Conservation (phyloP, 1,140 invertebrate species). For the Solenopsis invicta region DNA sequence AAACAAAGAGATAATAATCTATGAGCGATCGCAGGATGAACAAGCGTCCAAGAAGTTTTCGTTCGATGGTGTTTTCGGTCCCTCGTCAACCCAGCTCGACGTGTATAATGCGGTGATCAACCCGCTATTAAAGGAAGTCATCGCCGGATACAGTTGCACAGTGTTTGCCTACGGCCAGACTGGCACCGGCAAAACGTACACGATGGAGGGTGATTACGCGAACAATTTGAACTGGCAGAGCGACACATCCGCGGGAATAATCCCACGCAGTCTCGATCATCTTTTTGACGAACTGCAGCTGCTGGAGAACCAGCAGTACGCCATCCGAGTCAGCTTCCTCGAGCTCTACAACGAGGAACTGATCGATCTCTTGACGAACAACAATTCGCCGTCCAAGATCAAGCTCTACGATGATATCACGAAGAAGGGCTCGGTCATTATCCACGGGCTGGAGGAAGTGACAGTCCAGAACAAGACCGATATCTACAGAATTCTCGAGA, state of each 20-base stretch:
- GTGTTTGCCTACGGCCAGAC: conserved; percentile 99
- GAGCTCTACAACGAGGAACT: conserved; percentile 99
- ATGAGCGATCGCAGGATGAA: background rate
- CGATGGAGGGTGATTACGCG: conserved; percentile 95
- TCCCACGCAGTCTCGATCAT: conserved; percentile 93
- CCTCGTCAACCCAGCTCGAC: conserved; percentile 89
- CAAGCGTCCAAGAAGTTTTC: background rate
- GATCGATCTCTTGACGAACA: conserved; percentile 94
- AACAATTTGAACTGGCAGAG: conserved; percentile 84
- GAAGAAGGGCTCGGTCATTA: conserved; percentile 96
- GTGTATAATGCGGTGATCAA: conserved; percentile 96
- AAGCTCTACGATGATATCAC: conserved; percentile 93
- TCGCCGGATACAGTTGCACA: conserved; percentile 98
- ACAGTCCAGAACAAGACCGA: conserved; percentile 96
- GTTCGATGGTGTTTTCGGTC: background rate
- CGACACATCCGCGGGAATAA: conserved; percentile 93
- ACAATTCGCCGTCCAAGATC: conserved; percentile 91
- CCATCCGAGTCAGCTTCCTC: conserved; percentile 97
- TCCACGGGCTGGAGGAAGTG: conserved; percentile 97
- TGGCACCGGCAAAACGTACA: conserved; percentile 99
- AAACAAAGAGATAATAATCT: background rate
- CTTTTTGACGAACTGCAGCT: conserved; percentile 93
- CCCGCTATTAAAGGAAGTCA: conserved; percentile 96
- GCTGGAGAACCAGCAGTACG: conserved; percentile 92
- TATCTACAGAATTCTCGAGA: conserved; percentile 95